These are phyloP conservation scores for Poeciliopsis paucimaculata DNA, from an alignment of 2,797 vertebrate genomes.

Conservation along the genomic window DNA sequence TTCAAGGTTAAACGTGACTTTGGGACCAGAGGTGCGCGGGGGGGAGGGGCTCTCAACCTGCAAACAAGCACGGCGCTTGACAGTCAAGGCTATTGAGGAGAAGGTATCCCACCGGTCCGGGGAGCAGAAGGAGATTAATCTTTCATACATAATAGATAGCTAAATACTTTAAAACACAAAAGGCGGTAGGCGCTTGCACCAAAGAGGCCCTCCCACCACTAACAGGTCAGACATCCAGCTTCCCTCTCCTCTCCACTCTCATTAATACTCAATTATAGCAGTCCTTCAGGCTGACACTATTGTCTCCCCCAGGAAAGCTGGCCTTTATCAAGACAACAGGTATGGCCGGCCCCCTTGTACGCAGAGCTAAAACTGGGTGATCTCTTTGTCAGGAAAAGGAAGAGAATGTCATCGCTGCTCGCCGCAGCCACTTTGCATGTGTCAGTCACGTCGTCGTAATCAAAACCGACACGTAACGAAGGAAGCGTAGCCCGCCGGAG, in stretches of 20 bases:
- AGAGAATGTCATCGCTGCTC: constrained; percentile 39
- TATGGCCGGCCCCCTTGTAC: constrained; percentile 28
- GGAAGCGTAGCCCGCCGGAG: constrained; percentile 37
- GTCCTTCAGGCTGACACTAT: constrained; percentile 54
- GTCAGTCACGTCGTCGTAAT: constrained; percentile 41
- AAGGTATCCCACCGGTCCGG: constrained; percentile 66
- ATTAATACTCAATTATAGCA: constrained; percentile 81
- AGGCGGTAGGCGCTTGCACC: constrained; percentile 64
- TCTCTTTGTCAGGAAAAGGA: constrained; percentile 53
- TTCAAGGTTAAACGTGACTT: constrained; percentile 77
- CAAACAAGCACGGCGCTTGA: constrained; percentile 70
- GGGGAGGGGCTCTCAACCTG: constrained; percentile 52
- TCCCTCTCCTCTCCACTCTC: constrained; percentile 59
- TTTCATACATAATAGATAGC: constrained; percentile 86
- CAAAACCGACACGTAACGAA: constrained; percentile 49
- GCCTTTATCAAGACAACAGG: constrained; percentile 60
- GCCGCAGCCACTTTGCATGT: constrained; percentile 44
- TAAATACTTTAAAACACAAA: constrained; percentile 82
- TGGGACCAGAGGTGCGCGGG: constrained; percentile 36
- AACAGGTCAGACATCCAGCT: constrained; percentile 76
- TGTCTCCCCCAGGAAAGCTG: constrained; percentile 62
- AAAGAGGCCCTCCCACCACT: constrained; percentile 68
- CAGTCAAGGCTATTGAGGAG: constrained; percentile 73
- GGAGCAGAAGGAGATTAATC: constrained; percentile 77
- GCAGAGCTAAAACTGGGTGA: constrained; percentile 44